Conservation (phyloP, 2,888 invertebrate species). For the Nyleta sp. region DNA sequence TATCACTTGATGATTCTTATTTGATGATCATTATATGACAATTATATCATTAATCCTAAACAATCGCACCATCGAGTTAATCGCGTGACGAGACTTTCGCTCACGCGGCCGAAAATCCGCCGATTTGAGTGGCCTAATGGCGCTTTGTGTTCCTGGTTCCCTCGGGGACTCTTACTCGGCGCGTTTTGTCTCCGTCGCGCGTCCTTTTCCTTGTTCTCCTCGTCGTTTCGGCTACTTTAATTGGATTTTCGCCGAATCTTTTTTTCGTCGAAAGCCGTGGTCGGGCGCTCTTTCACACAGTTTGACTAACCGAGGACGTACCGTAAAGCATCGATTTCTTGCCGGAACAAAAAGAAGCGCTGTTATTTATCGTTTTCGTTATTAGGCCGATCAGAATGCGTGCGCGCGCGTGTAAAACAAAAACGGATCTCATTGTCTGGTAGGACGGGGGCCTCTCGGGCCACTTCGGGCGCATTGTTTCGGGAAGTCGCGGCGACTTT, state of each 20-base stretch:
- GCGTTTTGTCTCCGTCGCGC: constrained; percentile 69
- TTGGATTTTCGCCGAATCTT: constrained; percentile 82
- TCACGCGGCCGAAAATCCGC: constrained; percentile 66
- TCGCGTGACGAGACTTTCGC: no score
- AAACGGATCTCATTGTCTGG: constrained; percentile 55
- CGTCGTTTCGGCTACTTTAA: constrained; percentile 80
- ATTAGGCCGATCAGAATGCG: constrained; percentile 59
- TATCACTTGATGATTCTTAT: no score
- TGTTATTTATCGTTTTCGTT: constrained; percentile 62
- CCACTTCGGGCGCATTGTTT: constrained; percentile 29
- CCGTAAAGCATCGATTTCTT: constrained; percentile 58
- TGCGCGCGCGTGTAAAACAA: constrained; percentile 41
- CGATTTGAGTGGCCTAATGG: constrained; percentile 74
- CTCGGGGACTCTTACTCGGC: constrained; percentile 68
- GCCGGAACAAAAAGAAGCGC: constrained; percentile 31
- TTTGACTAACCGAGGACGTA: constrained; percentile 56
- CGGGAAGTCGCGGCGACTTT: constrained; percentile 30
- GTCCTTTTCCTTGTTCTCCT: constrained; percentile 60
- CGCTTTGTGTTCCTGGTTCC: constrained; percentile 75
- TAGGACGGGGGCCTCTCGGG: constrained; percentile 25
- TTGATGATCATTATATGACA: no score
- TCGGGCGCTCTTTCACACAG: constrained; percentile 54
- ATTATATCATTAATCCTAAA: no score
- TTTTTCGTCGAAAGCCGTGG: constrained; percentile 70
- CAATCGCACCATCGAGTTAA: no score